Evolutionary conservation across 1,140 invertebrate species (phyloP), one percentile per base, ranked within the genome.

Genomic region (Zaprionus ornatus): DNA sequence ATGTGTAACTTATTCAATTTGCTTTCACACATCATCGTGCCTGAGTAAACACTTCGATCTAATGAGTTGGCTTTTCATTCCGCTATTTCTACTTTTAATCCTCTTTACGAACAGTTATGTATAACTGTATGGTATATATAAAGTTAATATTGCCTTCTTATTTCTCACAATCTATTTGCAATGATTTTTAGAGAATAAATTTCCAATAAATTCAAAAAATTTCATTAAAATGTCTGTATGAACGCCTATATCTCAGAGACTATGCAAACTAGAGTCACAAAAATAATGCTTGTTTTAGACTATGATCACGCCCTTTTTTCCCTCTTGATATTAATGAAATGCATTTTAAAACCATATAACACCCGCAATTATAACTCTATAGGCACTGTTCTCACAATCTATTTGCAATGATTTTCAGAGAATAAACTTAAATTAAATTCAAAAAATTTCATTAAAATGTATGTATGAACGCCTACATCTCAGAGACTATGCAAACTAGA

Each of bases 1-100:
- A 45, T 45, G n/a, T 45, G 40, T 45, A 45, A 69, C 72, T 74
- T 74, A 74, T 69, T 74, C 72, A 74, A 75, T 75, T 75, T 75
- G 67, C 50, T 52, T 45, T 45, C 40, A 45, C 40, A 19, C 40
- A 45, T 45, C 40, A 45, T 45, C 40, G 1, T 45, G 40, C n/a
- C 40, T 45, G 40, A 45, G n/a, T n/a, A 17, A 45, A 45, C 40
- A 17, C 40, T 45, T 17, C 40, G 40, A 45, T 45, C 40, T 45
- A 17, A 45, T 19, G 40, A 45, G 40, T 45, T 45, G 40, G n/a
- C 40, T 45, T 45, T 45, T 17, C 40, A 45, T 45, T 45, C 3
- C n/a, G n/a, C 40, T 3, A 17, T 45, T 45, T 45, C 40, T 17
- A 1, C n/a, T n/a, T 42, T n/a, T n/a, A 42, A 42, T 42, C n/a